Base-by-base conservation (phyloP, 2,888 invertebrate species). In the Acronicta psi region DNA sequence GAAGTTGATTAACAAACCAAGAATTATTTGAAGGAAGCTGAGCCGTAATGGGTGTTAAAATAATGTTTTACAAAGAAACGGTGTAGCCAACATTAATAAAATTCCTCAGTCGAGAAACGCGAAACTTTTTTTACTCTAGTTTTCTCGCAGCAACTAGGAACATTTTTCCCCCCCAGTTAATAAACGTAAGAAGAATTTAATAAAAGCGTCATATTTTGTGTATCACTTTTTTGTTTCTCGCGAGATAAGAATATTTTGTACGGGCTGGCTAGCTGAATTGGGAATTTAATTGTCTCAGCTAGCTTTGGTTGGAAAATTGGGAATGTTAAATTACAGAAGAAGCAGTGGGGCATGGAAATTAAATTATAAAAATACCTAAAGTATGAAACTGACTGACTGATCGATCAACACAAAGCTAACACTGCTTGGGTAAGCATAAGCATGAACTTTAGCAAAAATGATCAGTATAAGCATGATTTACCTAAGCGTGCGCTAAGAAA, bases 141-240 rank as follows among this genome's bases (percentile, higher is more conserved):
- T 81, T 85, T 82, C 59, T 82, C 81, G 77, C 76, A 81, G 81
- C 83, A 84, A 86, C 85, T 85, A 82, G 79, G 70, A 82, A 83
- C 82, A 83, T 88, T 90, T 88, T 86, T 87, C 59, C 73, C 53
- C 83, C 82, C 82, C 85, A 83, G 82, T 86, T 87, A 85, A 90
- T 87, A 91, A 89, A 87, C 88, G 86, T 84, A 86, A 83, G 83
- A 88, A 84, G 91, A 92, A 93, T 92, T 93, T 93, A 92, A 93
- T 92, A 93, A 91, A 86, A 89, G 86, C 86, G 84, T 88, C 88
- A 87, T 87, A 87, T 88, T 89, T 87, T 81, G 80, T 78, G 82
- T 81, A 83, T 81, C 79, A 76, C 73, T 73, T 77, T 63, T 80
- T 77, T 79, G 73, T 67, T 75, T 78, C 72, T 71, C 68, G 66